Conservation (phyloP, 1,140 invertebrate species). For the Drosophila bifasciata region DNA sequence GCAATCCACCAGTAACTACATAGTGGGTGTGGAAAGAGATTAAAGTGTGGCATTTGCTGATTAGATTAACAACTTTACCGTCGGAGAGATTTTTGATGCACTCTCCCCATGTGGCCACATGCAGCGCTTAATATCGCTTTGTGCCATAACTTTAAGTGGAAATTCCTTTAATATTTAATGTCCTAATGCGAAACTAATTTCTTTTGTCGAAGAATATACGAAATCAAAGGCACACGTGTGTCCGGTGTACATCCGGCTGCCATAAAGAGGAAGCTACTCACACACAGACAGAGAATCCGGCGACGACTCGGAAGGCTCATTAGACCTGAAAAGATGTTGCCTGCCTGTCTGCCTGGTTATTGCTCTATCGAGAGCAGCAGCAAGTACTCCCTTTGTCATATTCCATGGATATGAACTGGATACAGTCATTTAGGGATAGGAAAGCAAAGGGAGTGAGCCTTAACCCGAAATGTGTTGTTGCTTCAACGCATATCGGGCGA, state of each 20-base stretch:
- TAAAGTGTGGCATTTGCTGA: slow-evolving; percentile 42
- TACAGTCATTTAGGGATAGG: slow-evolving; percentile 58
- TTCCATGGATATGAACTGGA: slow-evolving; percentile 45
- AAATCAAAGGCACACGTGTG: slow-evolving; percentile 68
- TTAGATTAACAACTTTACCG: slow-evolving; percentile 69
- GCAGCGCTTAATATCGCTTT: background rate
- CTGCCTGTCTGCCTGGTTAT: slow-evolving; percentile 49
- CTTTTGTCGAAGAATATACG: slow-evolving; percentile 48
- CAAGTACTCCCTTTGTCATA: slow-evolving; percentile 61
- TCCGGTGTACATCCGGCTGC: slow-evolving; percentile 52
- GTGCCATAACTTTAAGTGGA: too few species aligned
- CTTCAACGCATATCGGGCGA: slow-evolving; percentile 66
- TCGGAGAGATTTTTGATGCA: too few species aligned
- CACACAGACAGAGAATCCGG: slow-evolving; percentile 11
- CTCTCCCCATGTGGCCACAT: too few species aligned
- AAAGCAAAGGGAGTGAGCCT: slow-evolving; percentile 11
- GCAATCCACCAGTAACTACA: background rate
- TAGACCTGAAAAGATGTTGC: slow-evolving; percentile 44
- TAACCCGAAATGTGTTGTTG: slow-evolving; percentile 46
- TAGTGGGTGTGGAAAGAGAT: slow-evolving; percentile 44
- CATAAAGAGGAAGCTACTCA: background rate
- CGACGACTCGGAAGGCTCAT: slow-evolving; percentile 50
- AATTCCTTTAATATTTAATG: too few species aligned
- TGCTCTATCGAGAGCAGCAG: slow-evolving; percentile 56
- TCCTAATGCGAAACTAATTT: slow-evolving; percentile 24